Evolutionary conservation across 2,888 invertebrate genomes (phyloP).

Genomic region (Dinocampus coccinellae): DNA sequence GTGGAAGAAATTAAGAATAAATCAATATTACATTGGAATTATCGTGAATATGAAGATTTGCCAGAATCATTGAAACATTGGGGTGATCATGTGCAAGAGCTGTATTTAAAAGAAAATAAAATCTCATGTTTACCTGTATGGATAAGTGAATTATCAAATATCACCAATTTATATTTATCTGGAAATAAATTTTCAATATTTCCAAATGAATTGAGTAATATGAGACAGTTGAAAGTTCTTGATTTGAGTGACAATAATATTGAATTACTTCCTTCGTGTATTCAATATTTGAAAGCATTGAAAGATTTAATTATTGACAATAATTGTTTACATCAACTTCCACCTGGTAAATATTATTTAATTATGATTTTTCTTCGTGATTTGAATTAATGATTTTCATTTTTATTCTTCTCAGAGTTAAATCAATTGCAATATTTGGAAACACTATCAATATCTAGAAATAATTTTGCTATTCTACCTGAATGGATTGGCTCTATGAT

Average conservation of each 20-base stretch:
- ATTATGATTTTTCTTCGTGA: neutral
- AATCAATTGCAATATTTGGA: slow-evolving; percentile 53
- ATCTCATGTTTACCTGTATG: slow-evolving; percentile 58
- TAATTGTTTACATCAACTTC: slow-evolving; percentile 55
- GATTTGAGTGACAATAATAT: slow-evolving; percentile 60
- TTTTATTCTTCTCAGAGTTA: slow-evolving; percentile 50
- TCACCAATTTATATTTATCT: slow-evolving; percentile 62
- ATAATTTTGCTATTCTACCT: slow-evolving; percentile 57
- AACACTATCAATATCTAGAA: slow-evolving; percentile 55
- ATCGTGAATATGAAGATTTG: slow-evolving; percentile 60
- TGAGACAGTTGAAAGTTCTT: slow-evolving; percentile 56
- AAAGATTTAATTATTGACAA: slow-evolving; percentile 53
- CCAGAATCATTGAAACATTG: slow-evolving; percentile 60
- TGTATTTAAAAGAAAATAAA: slow-evolving; percentile 67
- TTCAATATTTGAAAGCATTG: slow-evolving; percentile 54
- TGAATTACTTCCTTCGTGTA: slow-evolving; percentile 48
- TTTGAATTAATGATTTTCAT: neutral
- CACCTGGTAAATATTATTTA: slow-evolving; percentile 52
- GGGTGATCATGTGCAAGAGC: slow-evolving; percentile 62
- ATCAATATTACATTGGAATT: slow-evolving; percentile 68
- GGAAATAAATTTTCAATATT: slow-evolving; percentile 58
- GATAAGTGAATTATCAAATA: slow-evolving; percentile 58
- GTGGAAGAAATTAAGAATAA: slow-evolving; percentile 63
- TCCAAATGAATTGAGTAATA: slow-evolving; percentile 53
- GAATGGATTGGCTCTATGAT: slow-evolving; percentile 62